Evolutionary conservation across 2,888 invertebrate species (phyloP), one percentile per base, ranked within the genome.

Genomic region (Sarcophaga rosellei): DNA sequence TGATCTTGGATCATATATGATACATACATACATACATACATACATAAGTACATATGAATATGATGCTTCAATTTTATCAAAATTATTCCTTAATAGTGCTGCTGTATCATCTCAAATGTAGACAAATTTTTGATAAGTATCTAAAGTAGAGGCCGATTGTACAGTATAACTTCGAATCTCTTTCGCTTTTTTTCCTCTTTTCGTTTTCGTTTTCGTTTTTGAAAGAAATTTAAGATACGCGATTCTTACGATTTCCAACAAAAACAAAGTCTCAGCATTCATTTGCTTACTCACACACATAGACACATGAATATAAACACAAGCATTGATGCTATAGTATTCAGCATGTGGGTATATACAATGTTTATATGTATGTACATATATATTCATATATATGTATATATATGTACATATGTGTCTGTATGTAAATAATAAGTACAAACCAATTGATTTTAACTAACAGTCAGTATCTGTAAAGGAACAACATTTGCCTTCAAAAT

Each of bases 381-480:
- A 47, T 47, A 47, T 15, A 47, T 15, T 47, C 12, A 47, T 47
- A 15, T 3, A 53, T 0, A 53, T 53, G 5, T 0, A 17, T 69
- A 47, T 47, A 15, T 3, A 53, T 0, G 17, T 53, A 17, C 0
- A 17, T 69, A 6, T 23, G 8, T 53, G 23, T 69, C n/a, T n/a
- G 53, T 72, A 59, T 72, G 35, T 20, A 69, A 2, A 23, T 25
- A 68, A 20, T 44, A 10, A 63, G 61, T 72, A 61, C 65, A 72
- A 72, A 78, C 66, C 82, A 85, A 85, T 85, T 85, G 82, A 85
- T 82, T 85, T 85, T 79, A 73, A 85, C 82, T 76, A 66, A 79
- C 75, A 82, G 66, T 68, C 75, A 72, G 78, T 57, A 72, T 82
- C 85, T 72, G 66, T 23, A 79, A 75, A 44, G 25, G 75, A 75